phyloP scores from a whole-genome alignment of 2,797 vertebrate species.

The Propithecus perrieri region DNA sequence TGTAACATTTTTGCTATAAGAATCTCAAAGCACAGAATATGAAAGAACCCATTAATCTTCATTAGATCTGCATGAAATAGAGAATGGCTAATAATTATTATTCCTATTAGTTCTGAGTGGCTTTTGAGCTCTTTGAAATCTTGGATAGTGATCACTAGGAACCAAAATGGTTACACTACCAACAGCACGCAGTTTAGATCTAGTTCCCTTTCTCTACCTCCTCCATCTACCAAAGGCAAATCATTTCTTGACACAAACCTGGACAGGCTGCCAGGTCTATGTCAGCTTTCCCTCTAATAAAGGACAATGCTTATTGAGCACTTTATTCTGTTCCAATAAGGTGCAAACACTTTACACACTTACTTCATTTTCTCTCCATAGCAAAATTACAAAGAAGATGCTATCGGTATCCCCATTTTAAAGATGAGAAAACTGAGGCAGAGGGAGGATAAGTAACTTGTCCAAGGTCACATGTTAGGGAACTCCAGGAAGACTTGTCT shows the following conservation, averaged over 20 bases:
- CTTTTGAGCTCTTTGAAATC: neutral
- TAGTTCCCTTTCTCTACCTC: neutral
- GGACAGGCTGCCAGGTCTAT: neutral
- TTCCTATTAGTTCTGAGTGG: neutral
- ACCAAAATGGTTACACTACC: neutral
- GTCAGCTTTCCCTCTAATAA: neutral
- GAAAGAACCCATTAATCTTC: neutral
- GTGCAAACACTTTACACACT: neutral
- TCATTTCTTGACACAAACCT: neutral
- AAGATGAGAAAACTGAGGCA: neutral
- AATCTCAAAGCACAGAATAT: neutral
- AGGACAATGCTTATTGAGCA: neutral
- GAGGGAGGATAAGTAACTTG: neutral
- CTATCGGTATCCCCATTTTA: neutral
- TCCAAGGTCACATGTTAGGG: neutral
- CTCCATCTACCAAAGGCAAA: neutral
- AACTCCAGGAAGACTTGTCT: neutral
- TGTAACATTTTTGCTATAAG: neutral
- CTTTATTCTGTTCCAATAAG: neutral
- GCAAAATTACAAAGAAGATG: neutral
- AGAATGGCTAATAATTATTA: neutral
- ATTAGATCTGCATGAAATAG: neutral
- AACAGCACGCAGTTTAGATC: neutral
- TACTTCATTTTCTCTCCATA: neutral
- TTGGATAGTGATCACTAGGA: neutral